phyloP scores from a whole-genome alignment of 2,113 vertebrate genomes.

The Anhinga anhinga region DNA sequence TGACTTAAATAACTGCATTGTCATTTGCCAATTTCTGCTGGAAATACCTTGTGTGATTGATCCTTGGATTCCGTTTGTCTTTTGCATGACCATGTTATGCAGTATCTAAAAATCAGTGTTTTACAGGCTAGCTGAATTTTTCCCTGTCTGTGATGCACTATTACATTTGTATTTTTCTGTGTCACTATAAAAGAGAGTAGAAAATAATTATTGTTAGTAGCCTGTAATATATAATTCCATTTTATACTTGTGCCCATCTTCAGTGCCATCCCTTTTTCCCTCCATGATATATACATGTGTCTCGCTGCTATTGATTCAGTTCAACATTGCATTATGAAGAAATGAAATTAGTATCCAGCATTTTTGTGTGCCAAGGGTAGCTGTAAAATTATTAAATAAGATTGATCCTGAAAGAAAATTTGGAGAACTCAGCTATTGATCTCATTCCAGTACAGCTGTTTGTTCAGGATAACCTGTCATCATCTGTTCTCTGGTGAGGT shows the following conservation, averaged over 20 bases:
- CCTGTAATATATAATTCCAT: neutral
- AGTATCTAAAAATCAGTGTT: neutral
- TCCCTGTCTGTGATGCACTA: neutral
- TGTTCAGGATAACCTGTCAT: neutral
- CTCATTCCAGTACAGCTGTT: neutral
- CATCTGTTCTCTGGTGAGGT: neutral
- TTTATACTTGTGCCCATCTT: neutral
- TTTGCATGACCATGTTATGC: neutral
- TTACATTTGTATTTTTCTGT: neutral
- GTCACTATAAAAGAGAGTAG: neutral
- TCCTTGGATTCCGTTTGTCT: neutral
- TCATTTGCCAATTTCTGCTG: neutral
- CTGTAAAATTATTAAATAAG: neutral
- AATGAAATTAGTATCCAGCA: constrained; percentile 3
- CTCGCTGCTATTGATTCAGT: neutral
- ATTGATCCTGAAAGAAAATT: constrained; percentile 2
- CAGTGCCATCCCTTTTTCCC: neutral
- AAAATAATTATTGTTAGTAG: neutral
- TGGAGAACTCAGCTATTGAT: neutral
- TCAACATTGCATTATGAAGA: neutral
- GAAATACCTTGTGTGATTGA: neutral
- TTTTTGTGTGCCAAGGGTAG: neutral
- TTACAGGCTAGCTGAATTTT: neutral
- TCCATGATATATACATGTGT: neutral
- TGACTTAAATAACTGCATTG: neutral